phyloP scores from a whole-genome alignment of 2,797 vertebrate genomes.

The Hoplostethus mediterraneus region DNA sequence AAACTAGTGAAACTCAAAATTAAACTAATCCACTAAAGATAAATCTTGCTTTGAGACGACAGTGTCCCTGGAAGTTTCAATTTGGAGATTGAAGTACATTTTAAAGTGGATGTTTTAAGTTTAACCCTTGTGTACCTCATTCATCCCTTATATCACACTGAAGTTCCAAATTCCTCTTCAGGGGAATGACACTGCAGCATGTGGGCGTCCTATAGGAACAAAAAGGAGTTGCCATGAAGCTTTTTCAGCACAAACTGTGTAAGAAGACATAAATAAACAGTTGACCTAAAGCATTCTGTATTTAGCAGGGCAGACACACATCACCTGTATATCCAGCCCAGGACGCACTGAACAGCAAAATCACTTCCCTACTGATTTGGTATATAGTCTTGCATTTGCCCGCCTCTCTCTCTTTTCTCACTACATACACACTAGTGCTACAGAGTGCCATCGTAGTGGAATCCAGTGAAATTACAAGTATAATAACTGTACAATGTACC shows the following conservation, averaged over 20 bases:
- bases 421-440: constrained; percentile 4
- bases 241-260: too few species aligned
- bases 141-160: constrained; percentile 81
- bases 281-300: not conserved
- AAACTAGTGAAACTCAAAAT: not conserved
- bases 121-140: constrained; percentile 77
- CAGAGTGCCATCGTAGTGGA: not conserved
- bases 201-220: constrained; percentile 51
- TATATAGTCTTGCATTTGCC: not conserved
- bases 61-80: not conserved
- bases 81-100: not conserved
- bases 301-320: constrained; percentile 24
- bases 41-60: not conserved
- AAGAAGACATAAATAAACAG: not conserved
- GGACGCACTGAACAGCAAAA: not conserved
- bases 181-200: constrained; percentile 61
- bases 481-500: constrained; percentile 5
- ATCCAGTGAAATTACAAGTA: not conserved
- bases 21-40: not conserved
- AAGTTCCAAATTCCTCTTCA: constrained; percentile 74
- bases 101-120: not conserved
- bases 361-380: not conserved
- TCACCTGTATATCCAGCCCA: constrained; percentile 24
- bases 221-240: constrained; percentile 4
- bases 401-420: not conserved